These are phyloP conservation scores for Rhabdomys pumilio DNA, from an alignment of 2,797 vertebrate genomes.

Conservation along the genomic window DNA sequence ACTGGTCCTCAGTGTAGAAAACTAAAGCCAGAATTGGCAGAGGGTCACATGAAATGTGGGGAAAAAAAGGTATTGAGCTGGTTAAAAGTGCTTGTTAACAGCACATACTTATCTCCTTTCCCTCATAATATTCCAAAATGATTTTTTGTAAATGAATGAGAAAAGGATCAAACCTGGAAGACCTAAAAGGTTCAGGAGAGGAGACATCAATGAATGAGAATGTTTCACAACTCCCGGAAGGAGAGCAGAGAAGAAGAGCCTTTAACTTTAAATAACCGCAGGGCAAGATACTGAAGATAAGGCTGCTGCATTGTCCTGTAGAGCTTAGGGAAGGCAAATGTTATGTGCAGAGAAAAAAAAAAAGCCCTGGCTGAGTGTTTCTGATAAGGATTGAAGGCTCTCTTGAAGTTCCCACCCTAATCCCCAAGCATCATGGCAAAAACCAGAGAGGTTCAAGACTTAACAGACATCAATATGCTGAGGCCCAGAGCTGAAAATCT, in stretches of 20 bases:
- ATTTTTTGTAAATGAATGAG: neutral
- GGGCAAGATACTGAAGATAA: neutral
- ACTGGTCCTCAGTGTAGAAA: neutral
- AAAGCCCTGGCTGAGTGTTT: neutral
- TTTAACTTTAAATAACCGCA: slow-evolving; percentile 2
- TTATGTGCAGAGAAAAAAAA: slow-evolving; percentile 1
- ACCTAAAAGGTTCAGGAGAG: neutral
- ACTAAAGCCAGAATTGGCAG: slow-evolving; percentile 39
- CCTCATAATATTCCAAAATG: slow-evolving; percentile 6
- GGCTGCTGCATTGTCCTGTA: neutral
- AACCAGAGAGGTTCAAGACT: neutral
- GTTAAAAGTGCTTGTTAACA: slow-evolving; percentile 34
- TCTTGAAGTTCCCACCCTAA: neutral
- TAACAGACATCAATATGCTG: neutral
- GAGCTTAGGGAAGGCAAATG: neutral
- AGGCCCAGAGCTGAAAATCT: neutral
- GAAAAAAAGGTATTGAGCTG: neutral
- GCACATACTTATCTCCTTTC: slow-evolving; percentile 28
- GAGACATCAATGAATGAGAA: neutral
- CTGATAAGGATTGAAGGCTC: neutral
- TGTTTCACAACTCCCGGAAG: slow-evolving; percentile 21
- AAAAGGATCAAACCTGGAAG: neutral
- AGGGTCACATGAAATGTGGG: neutral
- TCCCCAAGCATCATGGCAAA: neutral
- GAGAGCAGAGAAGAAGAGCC: neutral